Evolutionary conservation across 1,140 invertebrate genomes (phyloP).

Genomic region (Apis mellifera): Amel_HAv3.1 CM009943.2:8105001-8105500

Average conservation of each 20-base stretch:
- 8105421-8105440: background rate
- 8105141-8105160: conserved; percentile 65
- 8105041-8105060: conserved; percentile 73
- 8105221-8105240: conserved; percentile 31
- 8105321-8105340: conserved; percentile 28
- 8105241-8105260: conserved; percentile 55
- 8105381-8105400: too few relatives aligned
- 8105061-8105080: conserved; percentile 54
- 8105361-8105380: background rate
- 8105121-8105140: conserved; percentile 2
- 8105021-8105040: conserved; percentile 62
- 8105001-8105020: conserved; percentile 58
- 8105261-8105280: conserved; percentile 19
- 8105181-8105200: conserved; percentile 74
- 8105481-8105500: background rate
- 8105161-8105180: conserved; percentile 74
- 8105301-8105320: conserved; percentile 10
- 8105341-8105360: background rate
- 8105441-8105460: background rate
- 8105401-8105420: background rate
- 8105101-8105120: background rate
- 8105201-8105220: conserved; percentile 74
- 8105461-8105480: background rate
- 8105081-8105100: background rate
- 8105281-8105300: conserved; percentile 51